Conservation (phyloP, 1,140 invertebrate species). For the Melipona quadrifasciata region DNA sequence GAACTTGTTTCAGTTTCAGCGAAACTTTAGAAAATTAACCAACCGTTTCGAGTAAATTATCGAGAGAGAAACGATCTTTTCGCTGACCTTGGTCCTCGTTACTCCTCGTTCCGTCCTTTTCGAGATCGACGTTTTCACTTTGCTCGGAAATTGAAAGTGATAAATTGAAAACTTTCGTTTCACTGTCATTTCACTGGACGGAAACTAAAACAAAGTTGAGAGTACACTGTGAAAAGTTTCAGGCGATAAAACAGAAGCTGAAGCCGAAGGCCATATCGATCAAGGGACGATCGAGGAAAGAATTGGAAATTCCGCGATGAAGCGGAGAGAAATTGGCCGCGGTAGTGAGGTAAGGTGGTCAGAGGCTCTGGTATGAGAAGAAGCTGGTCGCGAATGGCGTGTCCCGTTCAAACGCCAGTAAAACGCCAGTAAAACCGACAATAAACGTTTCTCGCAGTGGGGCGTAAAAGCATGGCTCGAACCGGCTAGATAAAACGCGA, state of each 20-base stretch:
- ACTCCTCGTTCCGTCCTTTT: too few species aligned
- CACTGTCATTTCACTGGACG: too few species aligned
- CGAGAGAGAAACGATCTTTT: too few species aligned
- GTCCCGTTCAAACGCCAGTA: neutral
- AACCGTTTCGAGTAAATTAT: too few species aligned
- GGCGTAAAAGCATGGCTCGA: constrained; percentile 54
- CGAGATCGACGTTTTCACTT: too few species aligned
- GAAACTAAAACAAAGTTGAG: too few species aligned
- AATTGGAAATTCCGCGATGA: neutral
- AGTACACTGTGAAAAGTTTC: too few species aligned
- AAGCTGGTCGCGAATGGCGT: neutral
- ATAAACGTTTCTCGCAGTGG: constrained; percentile 49
- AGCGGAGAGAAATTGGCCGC: neutral
- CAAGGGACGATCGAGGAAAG: neutral
- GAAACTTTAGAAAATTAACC: too few species aligned
- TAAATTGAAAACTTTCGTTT: too few species aligned
- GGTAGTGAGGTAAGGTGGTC: neutral
- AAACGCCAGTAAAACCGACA: constrained; percentile 1
- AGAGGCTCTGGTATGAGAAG: neutral
- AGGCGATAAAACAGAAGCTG: too few species aligned
- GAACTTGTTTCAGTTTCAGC: neutral
- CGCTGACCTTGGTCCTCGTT: too few species aligned
- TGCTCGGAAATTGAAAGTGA: too few species aligned
- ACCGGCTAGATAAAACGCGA: constrained; percentile 48
- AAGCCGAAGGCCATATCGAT: neutral